Conservation (phyloP, 2,113 vertebrate genomes). For the Pogona vitticeps region DNA sequence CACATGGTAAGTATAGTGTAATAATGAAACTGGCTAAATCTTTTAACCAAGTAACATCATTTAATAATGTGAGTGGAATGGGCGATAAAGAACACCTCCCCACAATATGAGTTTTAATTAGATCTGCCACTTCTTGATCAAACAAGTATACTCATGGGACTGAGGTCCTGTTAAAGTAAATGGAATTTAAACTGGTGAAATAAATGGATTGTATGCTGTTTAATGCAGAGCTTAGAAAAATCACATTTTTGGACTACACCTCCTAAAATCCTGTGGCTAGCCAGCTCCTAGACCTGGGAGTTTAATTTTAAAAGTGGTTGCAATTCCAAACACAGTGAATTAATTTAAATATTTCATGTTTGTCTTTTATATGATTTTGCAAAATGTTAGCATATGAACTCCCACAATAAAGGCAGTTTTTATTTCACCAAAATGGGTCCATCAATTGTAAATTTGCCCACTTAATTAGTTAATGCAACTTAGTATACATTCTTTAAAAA, state of each 20-base stretch:
- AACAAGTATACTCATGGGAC: background rate
- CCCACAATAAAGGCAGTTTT: background rate
- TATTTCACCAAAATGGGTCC: background rate
- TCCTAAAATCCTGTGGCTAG: background rate
- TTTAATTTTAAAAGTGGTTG: too few relatives aligned
- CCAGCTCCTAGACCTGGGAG: too few relatives aligned
- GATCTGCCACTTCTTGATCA: background rate
- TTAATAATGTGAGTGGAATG: background rate
- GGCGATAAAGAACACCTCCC: background rate
- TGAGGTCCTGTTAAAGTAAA: background rate
- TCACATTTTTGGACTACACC: too few relatives aligned
- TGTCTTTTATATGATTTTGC: background rate
- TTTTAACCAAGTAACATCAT: background rate
- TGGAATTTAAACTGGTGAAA: background rate
- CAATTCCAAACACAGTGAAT: too few relatives aligned
- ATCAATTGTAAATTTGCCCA: background rate
- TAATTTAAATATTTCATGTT: background rate
- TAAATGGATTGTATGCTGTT: background rate
- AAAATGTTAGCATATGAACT: background rate
- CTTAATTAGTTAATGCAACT: background rate
- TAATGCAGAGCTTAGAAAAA: too few relatives aligned
- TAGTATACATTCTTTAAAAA: too few relatives aligned
- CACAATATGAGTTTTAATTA: background rate
- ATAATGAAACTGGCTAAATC: background rate
- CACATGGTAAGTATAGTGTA: background rate